Percentiles rank a stretch among this genome's conserved stretches.
These are phyloP conservation scores for Meriones unguiculatus DNA, from an alignment of 2,113 vertebrate genomes.

Conservation along the genomic window DNA sequence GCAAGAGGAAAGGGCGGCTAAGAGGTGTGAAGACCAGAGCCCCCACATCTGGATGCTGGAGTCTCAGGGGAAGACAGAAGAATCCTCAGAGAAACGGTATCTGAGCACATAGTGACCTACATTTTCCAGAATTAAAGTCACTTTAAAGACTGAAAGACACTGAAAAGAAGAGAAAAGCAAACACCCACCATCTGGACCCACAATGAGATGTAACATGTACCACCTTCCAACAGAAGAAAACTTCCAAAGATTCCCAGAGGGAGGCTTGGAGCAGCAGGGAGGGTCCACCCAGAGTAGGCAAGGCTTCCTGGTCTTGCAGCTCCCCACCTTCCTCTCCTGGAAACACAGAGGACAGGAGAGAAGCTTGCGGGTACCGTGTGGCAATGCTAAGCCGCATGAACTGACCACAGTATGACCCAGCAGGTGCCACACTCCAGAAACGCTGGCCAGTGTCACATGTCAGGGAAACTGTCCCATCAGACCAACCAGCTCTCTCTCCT, in stretches of 20 bases:
- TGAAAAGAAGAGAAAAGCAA: background rate
- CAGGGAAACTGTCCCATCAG: background rate
- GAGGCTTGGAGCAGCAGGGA: background rate
- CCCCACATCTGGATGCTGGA: background rate
- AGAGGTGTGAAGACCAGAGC: background rate
- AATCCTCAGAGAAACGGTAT: background rate
- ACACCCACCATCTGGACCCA: background rate
- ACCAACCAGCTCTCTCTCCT: background rate
- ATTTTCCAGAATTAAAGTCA: background rate
- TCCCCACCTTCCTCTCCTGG: background rate
- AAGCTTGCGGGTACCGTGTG: background rate
- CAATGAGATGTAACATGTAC: background rate
- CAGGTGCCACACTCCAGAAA: background rate
- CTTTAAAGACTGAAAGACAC: background rate
- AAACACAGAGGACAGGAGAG: background rate
- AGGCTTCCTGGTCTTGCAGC: background rate
- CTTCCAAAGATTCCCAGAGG: background rate
- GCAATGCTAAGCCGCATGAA: background rate
- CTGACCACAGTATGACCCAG: background rate
- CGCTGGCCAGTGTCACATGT: background rate
- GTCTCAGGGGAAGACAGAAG: background rate
- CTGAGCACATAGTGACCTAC: background rate
- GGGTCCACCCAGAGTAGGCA: background rate
- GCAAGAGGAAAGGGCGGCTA: background rate
- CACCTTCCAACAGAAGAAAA: background rate